A percentile compares a stretch with the other conserved stretches of the same genome.
These are phyloP conservation scores for Hirtodrosophila histrioides DNA, from an alignment of 2,888 invertebrate genomes.

Conservation along the genomic window DNA sequence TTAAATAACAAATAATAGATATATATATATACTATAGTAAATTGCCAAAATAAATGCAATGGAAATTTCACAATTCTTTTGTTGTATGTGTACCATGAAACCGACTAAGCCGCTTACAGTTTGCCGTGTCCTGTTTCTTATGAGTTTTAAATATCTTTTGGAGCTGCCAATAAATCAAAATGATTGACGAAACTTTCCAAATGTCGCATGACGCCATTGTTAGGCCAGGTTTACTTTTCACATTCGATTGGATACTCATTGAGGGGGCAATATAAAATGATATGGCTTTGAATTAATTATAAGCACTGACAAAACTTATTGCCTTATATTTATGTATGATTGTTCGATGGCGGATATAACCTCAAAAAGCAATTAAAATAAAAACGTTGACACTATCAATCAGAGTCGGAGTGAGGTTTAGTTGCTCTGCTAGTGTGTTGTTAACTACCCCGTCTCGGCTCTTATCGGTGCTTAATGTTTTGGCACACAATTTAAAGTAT, in stretches of 20 bases:
- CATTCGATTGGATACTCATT: not conserved
- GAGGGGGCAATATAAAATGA: too few relatives aligned
- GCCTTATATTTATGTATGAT: too few relatives aligned
- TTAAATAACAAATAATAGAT: constrained; percentile 7
- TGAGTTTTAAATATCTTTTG: constrained; percentile 36
- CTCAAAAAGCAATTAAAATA: too few relatives aligned
- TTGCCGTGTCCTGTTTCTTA: constrained; percentile 13
- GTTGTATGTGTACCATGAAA: constrained; percentile 31
- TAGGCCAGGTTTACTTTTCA: constrained; percentile 1
- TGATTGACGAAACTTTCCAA: constrained; percentile 27
- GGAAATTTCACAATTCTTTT: constrained; percentile 43
- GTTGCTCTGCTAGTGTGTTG: constrained; percentile 15
- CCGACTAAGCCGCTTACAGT: constrained; percentile 56
- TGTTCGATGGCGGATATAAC: too few relatives aligned
- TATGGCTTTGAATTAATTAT: too few relatives aligned
- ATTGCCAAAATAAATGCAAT: constrained; percentile 25
- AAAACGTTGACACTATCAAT: constrained; percentile 1
- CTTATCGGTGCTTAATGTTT: constrained; percentile 64
- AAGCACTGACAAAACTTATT: too few relatives aligned
- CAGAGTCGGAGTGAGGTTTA: constrained; percentile 16
- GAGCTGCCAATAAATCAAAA: constrained; percentile 20
- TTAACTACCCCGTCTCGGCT: constrained; percentile 32
- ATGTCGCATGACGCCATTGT: not conserved
- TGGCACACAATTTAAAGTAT: constrained; percentile 72
- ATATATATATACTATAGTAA: constrained; percentile 6